Evolutionary conservation across 2,797 vertebrate species (phyloP).

Genomic region (Potorous gilbertii): DNA sequence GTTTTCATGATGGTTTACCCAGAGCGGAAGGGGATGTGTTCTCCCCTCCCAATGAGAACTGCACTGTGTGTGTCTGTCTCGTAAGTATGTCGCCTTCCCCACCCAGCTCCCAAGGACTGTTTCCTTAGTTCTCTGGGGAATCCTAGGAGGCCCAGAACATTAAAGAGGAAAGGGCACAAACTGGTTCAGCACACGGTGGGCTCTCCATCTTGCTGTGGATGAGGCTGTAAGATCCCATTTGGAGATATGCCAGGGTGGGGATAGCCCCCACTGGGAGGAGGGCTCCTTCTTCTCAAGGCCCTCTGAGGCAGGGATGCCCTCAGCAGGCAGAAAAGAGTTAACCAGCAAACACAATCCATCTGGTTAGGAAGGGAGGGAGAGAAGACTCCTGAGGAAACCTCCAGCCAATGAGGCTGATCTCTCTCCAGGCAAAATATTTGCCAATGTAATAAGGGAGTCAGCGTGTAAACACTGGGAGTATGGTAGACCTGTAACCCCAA

Average conservation of each 20-base stretch:
- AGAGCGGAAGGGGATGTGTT: slow-evolving; percentile 85
- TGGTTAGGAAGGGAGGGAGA: slow-evolving; percentile 28
- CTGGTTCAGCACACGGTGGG: neutral
- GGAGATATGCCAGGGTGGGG: neutral
- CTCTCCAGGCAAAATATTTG: slow-evolving; percentile 64
- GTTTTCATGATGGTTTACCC: slow-evolving; percentile 82
- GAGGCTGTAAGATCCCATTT: neutral
- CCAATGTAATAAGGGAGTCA: neutral
- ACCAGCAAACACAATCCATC: slow-evolving; percentile 35
- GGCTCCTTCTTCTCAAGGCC: neutral
- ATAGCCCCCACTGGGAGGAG: neutral
- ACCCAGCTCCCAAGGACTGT: neutral
- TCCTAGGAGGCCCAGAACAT: neutral
- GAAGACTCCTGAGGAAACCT: neutral
- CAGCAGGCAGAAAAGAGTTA: neutral
- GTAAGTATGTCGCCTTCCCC: slow-evolving; percentile 71
- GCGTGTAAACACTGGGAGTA: neutral
- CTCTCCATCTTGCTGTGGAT: neutral
- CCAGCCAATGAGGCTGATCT: slow-evolving; percentile 21
- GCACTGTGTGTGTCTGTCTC: slow-evolving; percentile 86
- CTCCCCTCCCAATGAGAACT: slow-evolving; percentile 82
- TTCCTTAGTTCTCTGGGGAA: slow-evolving; percentile 62
- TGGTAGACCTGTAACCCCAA: neutral
- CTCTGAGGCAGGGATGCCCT: neutral
- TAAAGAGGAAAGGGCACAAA: neutral